These are phyloP conservation scores for Spea hammondii DNA, from an alignment of 2,797 vertebrate species.

Conservation along the genomic window DNA sequence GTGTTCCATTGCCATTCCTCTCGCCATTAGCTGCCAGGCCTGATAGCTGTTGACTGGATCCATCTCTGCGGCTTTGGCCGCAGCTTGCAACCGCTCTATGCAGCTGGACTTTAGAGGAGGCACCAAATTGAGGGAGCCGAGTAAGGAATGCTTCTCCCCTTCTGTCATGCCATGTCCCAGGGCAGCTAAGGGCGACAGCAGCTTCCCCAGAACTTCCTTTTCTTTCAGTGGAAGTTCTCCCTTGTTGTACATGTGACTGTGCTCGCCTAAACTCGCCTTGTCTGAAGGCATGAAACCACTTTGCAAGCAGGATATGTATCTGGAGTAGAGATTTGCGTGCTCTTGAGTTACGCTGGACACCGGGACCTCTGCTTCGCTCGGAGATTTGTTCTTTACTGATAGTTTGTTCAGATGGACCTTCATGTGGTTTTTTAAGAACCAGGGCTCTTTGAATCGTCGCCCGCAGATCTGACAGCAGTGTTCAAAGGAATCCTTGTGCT, in stretches of 20 bases:
- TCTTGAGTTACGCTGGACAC: constrained; percentile 88
- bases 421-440: constrained; percentile 99
- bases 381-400: constrained; percentile 92
- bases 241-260: constrained; percentile 87
- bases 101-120: constrained; percentile 98
- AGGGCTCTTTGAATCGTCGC: constrained; percentile 96
- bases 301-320: constrained; percentile 95
- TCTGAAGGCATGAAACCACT: constrained; percentile 90
- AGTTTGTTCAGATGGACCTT: constrained; percentile 98
- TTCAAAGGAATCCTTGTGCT: constrained; percentile 98
- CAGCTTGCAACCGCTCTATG: constrained; percentile 94
- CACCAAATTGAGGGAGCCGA: constrained; percentile 94
- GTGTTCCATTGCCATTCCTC: constrained; percentile 94
- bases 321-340: constrained; percentile 92
- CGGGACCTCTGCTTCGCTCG: constrained; percentile 82
- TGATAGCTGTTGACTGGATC: constrained; percentile 97
- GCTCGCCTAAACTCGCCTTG: constrained; percentile 86
- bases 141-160: constrained; percentile 91
- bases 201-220: constrained; percentile 93
- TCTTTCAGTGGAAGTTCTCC: constrained; percentile 91
- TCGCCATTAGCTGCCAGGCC: constrained; percentile 98
- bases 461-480: constrained; percentile 98
- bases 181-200: constrained; percentile 85
- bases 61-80: constrained; percentile 96
- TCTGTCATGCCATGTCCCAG: constrained; percentile 85